A percentile compares a stretch with the other conserved stretches of the same genome.
Conservation (phyloP, 1,140 invertebrate species). For the Xylocopa sonorina region DNA sequence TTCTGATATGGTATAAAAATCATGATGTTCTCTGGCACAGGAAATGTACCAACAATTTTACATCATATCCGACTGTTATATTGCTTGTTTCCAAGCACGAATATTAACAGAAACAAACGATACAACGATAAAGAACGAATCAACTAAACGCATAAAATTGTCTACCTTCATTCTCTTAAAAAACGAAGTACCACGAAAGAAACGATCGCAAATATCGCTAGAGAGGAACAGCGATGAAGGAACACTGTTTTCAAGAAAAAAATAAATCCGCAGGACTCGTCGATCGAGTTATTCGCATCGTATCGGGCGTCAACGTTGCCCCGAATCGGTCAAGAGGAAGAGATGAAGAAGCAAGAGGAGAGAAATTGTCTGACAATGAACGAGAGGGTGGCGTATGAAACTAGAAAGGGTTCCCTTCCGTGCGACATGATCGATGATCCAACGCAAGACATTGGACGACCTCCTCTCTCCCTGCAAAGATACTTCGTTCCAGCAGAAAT, state of each 20-base stretch:
- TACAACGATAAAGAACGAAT: not conserved
- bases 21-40: not conserved
- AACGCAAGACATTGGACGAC: conserved; percentile 62
- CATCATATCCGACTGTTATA: not conserved
- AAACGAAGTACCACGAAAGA: not conserved
- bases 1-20: not conserved
- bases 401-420: conserved; percentile 51
- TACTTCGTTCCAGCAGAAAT: conserved; percentile 47
- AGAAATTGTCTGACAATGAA: conserved; percentile 67
- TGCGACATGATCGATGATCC: conserved; percentile 74
- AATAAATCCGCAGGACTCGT: conserved; percentile 44
- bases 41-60: not conserved
- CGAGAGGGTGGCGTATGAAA: conserved; percentile 60
- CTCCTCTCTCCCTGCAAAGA: conserved; percentile 15
- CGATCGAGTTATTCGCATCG: conserved; percentile 53
- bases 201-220: not conserved
- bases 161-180: not conserved
- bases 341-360: not conserved
- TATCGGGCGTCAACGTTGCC: conserved; percentile 34
- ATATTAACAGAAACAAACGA: not conserved
- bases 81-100: not conserved
- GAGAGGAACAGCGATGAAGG: not conserved
- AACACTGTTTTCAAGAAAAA: not conserved
- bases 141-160: not conserved
- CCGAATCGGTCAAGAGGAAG: not conserved